These are phyloP conservation scores for Pteropus rufus DNA, from an alignment of 2,797 vertebrate species.

Conservation along the genomic window DNA sequence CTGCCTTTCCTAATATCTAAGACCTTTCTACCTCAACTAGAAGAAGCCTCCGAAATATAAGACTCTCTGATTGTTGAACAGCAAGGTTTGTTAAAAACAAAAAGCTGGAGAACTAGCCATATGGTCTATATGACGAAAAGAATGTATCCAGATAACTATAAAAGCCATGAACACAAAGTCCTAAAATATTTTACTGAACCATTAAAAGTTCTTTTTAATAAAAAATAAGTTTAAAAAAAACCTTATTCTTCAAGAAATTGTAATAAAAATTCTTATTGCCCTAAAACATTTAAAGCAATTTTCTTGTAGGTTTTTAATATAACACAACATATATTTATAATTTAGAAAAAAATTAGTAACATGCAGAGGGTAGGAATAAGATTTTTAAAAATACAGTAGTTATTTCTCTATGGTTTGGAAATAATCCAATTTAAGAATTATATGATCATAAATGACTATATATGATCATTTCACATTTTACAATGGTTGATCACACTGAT, in stretches of 20 bases:
- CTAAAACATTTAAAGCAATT: constrained; percentile 23
- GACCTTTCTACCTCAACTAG: constrained; percentile 36
- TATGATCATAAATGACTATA: too few species aligned
- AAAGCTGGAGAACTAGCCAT: constrained; percentile 32
- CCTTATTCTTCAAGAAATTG: constrained; percentile 33
- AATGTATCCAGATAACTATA: constrained; percentile 32
- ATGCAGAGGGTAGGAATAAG: constrained; percentile 15
- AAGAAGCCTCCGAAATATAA: constrained; percentile 46
- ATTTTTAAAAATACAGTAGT: constrained; percentile 25
- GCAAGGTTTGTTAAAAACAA: constrained; percentile 45
- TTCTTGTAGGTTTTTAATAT: constrained; percentile 38
- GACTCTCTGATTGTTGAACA: background rate
- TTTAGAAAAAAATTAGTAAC: constrained; percentile 17
- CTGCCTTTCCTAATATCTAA: constrained; percentile 49
- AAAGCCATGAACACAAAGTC: constrained; percentile 40
- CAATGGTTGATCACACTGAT: constrained; percentile 1
- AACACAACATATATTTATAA: constrained; percentile 35
- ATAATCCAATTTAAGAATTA: too few species aligned
- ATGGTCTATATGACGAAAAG: constrained; percentile 26
- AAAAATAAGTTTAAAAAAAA: background rate
- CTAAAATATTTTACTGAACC: constrained; percentile 28
- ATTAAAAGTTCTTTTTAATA: constrained; percentile 33
- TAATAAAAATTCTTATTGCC: constrained; percentile 50
- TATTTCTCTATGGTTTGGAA: constrained; percentile 41
- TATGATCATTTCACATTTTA: constrained; percentile 49